Base-by-base conservation (phyloP, 1,140 invertebrate species). In the Temnothorax curvispinosus region DNA sequence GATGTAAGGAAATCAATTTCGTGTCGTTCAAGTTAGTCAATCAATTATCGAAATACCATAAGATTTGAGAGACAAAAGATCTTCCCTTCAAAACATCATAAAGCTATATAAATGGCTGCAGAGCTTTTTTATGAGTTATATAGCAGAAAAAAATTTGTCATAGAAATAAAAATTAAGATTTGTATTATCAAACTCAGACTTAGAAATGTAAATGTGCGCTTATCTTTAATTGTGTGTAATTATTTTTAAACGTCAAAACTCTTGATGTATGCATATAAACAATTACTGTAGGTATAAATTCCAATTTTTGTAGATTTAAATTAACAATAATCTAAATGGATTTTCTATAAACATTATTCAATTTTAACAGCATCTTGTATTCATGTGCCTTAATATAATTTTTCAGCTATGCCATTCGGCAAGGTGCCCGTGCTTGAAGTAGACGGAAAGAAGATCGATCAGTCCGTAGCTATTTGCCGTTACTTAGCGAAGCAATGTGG, bases 341-440 rank as follows among this genome's bases (percentile, higher is more conserved):
- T 11, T 47, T 9, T 13, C 47, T 47, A 13, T 11, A 47, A 47
- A 47, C 11, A 11, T 47, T 3, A 47, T 47, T 47, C 11, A 3
- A 47, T 47, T 47, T 13, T 13, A 11, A 47, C 47, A 47, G 47
- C 11, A 47, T 47, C 3, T 54, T 41, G 11, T 2, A 65, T 65
- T 41, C 4, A 35, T 15, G 3, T 15, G 7, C 0, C 82, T 47
- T 64, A n/a, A 92, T 72, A 6, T 60, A 0, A 21, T 47, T 41
- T 76, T 71, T 50, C 4, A 97, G 97, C 94, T 41, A 97, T 96
- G 95, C 97, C 97, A 27, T 98, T 97, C 94, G 97, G 97, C 11
- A 97, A 98, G 93, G 94, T 98, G 58, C 98, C 98, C 0, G 95
- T 98, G 11, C 93, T 98, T 81, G 97, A 97, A 93, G 94, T 97